phyloP scores from a whole-genome alignment of 2,797 vertebrate species.

The Dendrocincla fuliginosa region DNA sequence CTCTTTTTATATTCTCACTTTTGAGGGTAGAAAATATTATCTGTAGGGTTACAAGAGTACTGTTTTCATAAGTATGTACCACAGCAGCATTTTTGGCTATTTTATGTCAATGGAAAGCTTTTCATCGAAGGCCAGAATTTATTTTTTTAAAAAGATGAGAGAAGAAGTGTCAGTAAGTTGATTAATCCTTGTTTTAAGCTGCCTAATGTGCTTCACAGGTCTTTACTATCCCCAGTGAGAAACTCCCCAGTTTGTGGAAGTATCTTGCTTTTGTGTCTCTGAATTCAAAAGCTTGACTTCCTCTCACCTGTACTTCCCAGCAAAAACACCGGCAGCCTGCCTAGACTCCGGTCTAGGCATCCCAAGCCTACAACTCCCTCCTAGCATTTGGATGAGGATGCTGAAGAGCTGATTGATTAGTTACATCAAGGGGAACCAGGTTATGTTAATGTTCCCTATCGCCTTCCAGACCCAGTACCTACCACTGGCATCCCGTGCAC shows the following conservation, averaged over 20 bases:
- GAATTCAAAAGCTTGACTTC: not conserved
- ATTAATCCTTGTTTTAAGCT: not conserved
- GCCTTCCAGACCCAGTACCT: not conserved
- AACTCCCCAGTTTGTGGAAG: not conserved
- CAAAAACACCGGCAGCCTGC: not conserved
- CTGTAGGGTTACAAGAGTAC: not conserved
- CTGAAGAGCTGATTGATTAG: not conserved
- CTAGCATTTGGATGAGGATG: not conserved
- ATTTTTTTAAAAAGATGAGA: not conserved
- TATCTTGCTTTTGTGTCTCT: not conserved
- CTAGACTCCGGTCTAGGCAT: rapidly evolving
- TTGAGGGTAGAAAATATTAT: not conserved
- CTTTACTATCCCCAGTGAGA: not conserved
- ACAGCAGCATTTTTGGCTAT: not conserved
- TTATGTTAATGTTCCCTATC: rapidly evolving
- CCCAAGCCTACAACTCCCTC: not conserved
- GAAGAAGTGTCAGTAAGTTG: not conserved
- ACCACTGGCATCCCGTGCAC: not conserved
- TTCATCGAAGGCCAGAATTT: not conserved
- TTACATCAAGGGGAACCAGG: not conserved
- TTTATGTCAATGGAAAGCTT: not conserved
- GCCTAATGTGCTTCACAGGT: not conserved
- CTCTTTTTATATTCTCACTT: not conserved
- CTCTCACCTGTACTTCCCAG: not conserved
- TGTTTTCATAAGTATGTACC: not conserved